Conservation (phyloP, 2,113 vertebrate species). For the Crypturellus undulatus region DNA sequence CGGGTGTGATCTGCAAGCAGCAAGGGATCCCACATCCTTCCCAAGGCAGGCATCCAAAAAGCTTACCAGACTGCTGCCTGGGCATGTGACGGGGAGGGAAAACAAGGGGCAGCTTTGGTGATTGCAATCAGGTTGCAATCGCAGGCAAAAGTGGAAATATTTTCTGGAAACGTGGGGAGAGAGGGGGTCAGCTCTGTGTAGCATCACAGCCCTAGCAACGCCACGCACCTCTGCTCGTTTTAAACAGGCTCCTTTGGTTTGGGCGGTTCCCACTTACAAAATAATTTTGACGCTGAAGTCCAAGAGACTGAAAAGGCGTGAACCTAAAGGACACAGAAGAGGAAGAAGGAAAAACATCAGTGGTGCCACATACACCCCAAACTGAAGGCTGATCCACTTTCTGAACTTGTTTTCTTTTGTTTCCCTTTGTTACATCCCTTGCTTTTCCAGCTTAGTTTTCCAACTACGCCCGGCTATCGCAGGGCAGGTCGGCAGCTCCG, state of each 20-base stretch:
- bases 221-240: neutral
- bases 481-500: neutral
- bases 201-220: accelerated
- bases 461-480: neutral
- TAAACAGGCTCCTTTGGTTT: accelerated
- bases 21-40: neutral
- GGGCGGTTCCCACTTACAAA: neutral
- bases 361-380: neutral
- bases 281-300: neutral
- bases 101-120: neutral
- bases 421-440: neutral
- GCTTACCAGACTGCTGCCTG: neutral
- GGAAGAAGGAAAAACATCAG: neutral
- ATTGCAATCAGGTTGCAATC: neutral
- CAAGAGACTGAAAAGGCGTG: neutral
- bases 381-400: neutral
- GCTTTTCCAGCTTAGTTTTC: neutral
- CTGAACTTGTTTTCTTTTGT: neutral
- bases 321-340: neutral
- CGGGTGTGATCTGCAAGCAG: neutral
- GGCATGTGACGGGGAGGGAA: neutral
- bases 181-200: neutral
- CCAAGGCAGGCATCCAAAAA: neutral
- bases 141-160: neutral
- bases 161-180: neutral